Evolutionary conservation across 2,888 invertebrate genomes (phyloP), one percentile per base, ranked within the genome.

Genomic region (Eulithis testata): DNA sequence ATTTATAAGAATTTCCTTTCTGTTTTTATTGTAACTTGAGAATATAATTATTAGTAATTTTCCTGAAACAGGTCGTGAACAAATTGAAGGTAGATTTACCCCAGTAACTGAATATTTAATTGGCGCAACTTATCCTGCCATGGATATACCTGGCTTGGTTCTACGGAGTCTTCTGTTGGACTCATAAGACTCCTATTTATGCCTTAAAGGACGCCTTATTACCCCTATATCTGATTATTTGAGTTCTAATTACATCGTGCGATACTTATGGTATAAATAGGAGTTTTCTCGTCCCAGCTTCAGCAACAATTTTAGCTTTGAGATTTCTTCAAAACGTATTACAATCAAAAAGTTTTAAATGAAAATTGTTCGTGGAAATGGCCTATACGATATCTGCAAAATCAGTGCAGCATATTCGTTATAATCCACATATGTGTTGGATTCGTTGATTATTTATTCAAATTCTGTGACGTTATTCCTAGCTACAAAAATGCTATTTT

Each of bases 361-460:
- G 9, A 12, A 8, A 45, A 47, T 58, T 58, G 37, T 50, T 37
- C n/a, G 21, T 37, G 49, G 31, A 55, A 37, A 21, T 50, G 6
- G 5, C n/a, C 11, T 4, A 11, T 37, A 21, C 43, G 49, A 59
- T 55, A 37, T 11, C 49, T 54, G 65, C 50, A 8, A 8, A 62
- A 66, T 62, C 53, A 55, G 44, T 44, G 65, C 65, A 50, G 47
- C 6, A 9, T 53, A 47, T 52, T 12, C 14, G 11, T 14, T n/a
- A 27, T n/a, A 12, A 36, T 55, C 55, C 50, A 44, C 1, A 47
- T 4, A 5, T 11, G 5, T 11, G 51, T 47, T 57, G 60, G 36
- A 37, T 56, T 58, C 12, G 47, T 66, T 62, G 58, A 61, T 66
- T 66, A 12, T 65, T 57, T 57, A 58, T 60, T 37, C 31, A 5